Evolutionary conservation across 2,888 invertebrate species (phyloP).

Genomic region (Pyralis farinalis): DNA sequence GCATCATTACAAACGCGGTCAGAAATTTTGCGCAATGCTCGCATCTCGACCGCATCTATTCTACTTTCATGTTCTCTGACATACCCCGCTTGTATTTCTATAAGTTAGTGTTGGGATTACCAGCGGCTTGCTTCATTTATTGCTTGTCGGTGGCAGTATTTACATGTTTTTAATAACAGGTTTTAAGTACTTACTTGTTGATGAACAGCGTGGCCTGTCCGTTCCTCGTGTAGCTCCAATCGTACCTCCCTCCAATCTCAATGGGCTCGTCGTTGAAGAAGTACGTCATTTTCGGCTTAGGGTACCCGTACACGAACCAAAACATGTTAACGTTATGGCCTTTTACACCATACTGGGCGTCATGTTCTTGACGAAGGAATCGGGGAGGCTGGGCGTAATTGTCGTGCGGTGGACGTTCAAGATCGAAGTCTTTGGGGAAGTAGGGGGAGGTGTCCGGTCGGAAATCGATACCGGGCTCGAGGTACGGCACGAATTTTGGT

Average conservation of each 20-base stretch:
- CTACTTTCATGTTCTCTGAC: no score
- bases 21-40: no score
- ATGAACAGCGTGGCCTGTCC: conserved; percentile 95
- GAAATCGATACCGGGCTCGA: conserved; percentile 89
- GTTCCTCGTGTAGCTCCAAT: conserved; percentile 93
- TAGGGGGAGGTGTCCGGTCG: conserved; percentile 87
- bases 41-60: no score
- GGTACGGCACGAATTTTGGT: conserved; percentile 89
- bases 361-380: conserved; percentile 93
- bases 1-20: no score
- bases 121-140: no score
- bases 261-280: conserved; percentile 92
- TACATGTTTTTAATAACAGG: no score
- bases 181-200: conserved; percentile 84
- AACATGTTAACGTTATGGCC: conserved; percentile 94
- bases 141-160: no score
- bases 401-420: conserved; percentile 93
- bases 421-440: conserved; percentile 95
- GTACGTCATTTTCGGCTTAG: conserved; percentile 95
- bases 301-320: conserved; percentile 98
- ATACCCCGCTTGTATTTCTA: no score
- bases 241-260: conserved; percentile 91
- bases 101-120: no score
- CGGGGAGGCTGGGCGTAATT: conserved; percentile 91
- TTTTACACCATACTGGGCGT: conserved; percentile 95